These are phyloP conservation scores for Leptinotarsa peninsularis DNA, from an alignment of 2,888 invertebrate species.

Conservation along the genomic window DNA sequence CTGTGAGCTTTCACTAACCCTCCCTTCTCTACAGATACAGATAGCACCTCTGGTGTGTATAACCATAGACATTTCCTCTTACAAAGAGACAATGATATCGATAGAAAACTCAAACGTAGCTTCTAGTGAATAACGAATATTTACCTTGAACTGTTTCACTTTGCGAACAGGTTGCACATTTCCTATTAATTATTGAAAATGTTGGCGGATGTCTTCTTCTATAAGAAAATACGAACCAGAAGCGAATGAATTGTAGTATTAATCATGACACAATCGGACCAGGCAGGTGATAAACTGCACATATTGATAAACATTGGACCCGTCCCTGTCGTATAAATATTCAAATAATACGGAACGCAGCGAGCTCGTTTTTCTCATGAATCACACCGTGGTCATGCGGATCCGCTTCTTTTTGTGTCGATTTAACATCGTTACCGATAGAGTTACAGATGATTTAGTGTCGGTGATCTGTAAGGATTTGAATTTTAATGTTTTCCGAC, in stretches of 20 bases:
- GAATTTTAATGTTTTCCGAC: conserved; percentile 56
- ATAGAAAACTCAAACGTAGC: no score
- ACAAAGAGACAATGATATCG: no score
- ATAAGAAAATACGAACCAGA: no score
- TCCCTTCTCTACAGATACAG: no score
- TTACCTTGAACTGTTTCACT: no score
- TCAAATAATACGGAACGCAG: conserved; percentile 42
- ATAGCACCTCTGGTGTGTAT: no score
- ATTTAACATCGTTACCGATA: conserved; percentile 62
- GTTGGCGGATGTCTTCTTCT: no score
- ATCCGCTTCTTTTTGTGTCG: conserved; percentile 58
- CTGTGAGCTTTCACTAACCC: no score
- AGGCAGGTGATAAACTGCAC: conserved; percentile 28
- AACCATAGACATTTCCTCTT: no score
- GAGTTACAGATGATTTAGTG: conserved; percentile 60
- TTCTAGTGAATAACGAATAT: no score
- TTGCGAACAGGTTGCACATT: no score
- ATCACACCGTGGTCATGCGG: conserved; percentile 53
- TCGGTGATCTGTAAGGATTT: conserved; percentile 60
- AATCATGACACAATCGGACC: conserved; percentile 17
- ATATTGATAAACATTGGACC: conserved; percentile 39
- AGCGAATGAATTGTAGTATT: not conserved
- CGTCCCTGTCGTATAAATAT: conserved; percentile 43
- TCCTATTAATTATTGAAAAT: no score
- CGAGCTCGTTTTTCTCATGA: conserved; percentile 52